Conservation (phyloP, 2,888 invertebrate species). For the Notodonta ziczac region DNA sequence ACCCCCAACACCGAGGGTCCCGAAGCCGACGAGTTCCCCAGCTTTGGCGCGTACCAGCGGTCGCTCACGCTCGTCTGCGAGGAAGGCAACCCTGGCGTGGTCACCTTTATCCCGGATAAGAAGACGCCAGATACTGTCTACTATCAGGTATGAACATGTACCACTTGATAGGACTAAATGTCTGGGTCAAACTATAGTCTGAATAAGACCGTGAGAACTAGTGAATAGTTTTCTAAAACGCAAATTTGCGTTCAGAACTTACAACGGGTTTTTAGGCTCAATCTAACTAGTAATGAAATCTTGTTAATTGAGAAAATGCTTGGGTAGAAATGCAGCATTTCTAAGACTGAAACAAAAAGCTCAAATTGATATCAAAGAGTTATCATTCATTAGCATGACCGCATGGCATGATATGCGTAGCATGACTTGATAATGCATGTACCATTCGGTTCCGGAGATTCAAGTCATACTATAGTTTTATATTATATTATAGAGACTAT, state of each 20-base stretch:
- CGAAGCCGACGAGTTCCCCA: slow-evolving; percentile 91
- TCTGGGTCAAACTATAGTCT: too few relatives aligned
- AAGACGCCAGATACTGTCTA: slow-evolving; percentile 96
- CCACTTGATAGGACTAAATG: background rate
- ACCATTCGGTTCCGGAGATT: background rate
- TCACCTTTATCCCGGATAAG: slow-evolving; percentile 94
- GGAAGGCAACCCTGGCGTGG: slow-evolving; percentile 91
- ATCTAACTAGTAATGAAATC: too few relatives aligned
- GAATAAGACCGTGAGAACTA: too few relatives aligned
- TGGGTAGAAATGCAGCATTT: background rate
- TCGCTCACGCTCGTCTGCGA: slow-evolving; percentile 93
- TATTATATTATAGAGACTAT: too few relatives aligned
- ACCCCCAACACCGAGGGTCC: slow-evolving; percentile 90
- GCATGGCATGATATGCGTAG: background rate
- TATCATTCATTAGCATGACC: background rate
- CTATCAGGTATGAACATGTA: slow-evolving; percentile 88
- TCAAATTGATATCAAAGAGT: background rate
- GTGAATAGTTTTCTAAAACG: too few relatives aligned
- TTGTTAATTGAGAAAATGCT: too few relatives aligned
- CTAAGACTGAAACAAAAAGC: slow-evolving; percentile 5
- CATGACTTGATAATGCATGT: slow-evolving; percentile 1
- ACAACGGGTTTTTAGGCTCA: too few relatives aligned
- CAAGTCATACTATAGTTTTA: background rate
- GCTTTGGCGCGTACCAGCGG: slow-evolving; percentile 96
- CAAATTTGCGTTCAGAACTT: too few relatives aligned